Percentiles rank a stretch among this genome's conserved stretches.
Conservation (phyloP, 1,140 invertebrate species). For the Lepidurus packardi region DNA sequence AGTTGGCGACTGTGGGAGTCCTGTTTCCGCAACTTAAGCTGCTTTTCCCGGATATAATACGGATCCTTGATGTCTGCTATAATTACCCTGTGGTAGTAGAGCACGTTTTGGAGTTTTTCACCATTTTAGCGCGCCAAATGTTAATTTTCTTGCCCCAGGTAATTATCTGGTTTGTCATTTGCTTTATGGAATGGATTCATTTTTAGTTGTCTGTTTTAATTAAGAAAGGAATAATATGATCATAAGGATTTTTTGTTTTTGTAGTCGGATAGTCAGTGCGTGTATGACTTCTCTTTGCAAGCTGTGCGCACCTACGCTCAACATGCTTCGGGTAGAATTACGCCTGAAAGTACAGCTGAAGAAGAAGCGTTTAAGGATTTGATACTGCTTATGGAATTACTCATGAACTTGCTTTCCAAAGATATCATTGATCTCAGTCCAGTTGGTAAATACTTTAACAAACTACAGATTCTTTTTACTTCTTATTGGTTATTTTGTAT, state of each 20-base stretch:
- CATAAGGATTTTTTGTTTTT: slow-evolving; percentile 30
- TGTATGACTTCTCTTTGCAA: slow-evolving; percentile 59
- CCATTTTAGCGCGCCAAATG: slow-evolving; percentile 62
- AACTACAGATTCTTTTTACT: too few relatives aligned
- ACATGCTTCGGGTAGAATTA: slow-evolving; percentile 48
- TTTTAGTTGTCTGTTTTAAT: background rate
- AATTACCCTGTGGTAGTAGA: slow-evolving; percentile 76
- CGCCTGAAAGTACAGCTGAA: slow-evolving; percentile 53
- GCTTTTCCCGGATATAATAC: slow-evolving; percentile 59
- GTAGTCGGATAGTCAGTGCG: slow-evolving; percentile 51
- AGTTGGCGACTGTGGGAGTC: slow-evolving; percentile 53
- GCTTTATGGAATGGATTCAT: background rate
- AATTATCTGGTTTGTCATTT: slow-evolving; percentile 37
- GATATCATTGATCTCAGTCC: slow-evolving; percentile 58
- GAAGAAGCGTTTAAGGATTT: slow-evolving; percentile 67
- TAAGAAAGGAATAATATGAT: slow-evolving; percentile 22
- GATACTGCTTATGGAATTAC: slow-evolving; percentile 60
- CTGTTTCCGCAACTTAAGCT: slow-evolving; percentile 59
- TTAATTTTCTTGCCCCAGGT: slow-evolving; percentile 58
- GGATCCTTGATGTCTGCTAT: slow-evolving; percentile 64
- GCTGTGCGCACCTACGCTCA: slow-evolving; percentile 66
- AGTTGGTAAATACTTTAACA: slow-evolving; percentile 12
- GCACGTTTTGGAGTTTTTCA: slow-evolving; percentile 67
- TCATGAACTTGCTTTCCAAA: slow-evolving; percentile 63
- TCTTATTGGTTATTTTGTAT: too few relatives aligned